These are phyloP conservation scores for Lucilia sericata DNA, from an alignment of 1,140 invertebrate genomes.

Conservation along the genomic window DNA sequence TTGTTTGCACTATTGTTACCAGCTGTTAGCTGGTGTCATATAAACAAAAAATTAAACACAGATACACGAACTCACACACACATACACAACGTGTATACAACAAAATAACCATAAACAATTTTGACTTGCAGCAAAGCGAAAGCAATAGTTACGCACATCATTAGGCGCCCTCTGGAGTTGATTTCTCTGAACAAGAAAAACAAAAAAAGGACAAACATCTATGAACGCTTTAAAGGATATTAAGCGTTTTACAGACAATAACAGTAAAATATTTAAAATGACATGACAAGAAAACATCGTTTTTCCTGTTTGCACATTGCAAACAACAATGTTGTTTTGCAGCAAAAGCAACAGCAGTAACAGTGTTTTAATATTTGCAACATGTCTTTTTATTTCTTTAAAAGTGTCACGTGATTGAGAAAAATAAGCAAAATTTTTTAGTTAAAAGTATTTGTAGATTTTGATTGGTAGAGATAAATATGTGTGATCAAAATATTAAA, in stretches of 20 bases:
- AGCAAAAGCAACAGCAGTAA: neutral
- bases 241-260: slow-evolving; percentile 18
- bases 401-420: neutral
- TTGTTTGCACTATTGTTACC: slow-evolving; percentile 8
- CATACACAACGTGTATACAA: neutral
- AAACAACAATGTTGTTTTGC: neutral
- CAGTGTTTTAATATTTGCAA: neutral
- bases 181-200: neutral
- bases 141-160: slow-evolving; percentile 21
- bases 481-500: too few relatives aligned
- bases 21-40: neutral
- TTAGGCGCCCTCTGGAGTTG: slow-evolving; percentile 7
- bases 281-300: slow-evolving; percentile 3
- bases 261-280: neutral
- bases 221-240: neutral
- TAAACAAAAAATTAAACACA: neutral
- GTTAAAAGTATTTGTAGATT: neutral
- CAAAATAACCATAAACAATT: neutral
- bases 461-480: too few relatives aligned
- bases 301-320: slow-evolving; percentile 1
- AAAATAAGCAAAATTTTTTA: neutral
- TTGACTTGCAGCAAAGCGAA: slow-evolving; percentile 15
- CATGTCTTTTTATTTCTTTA: neutral
- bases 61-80: neutral
- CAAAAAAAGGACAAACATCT: neutral